phyloP scores from a whole-genome alignment of 2,113 vertebrate genomes.

The Syngnathus floridae region DNA sequence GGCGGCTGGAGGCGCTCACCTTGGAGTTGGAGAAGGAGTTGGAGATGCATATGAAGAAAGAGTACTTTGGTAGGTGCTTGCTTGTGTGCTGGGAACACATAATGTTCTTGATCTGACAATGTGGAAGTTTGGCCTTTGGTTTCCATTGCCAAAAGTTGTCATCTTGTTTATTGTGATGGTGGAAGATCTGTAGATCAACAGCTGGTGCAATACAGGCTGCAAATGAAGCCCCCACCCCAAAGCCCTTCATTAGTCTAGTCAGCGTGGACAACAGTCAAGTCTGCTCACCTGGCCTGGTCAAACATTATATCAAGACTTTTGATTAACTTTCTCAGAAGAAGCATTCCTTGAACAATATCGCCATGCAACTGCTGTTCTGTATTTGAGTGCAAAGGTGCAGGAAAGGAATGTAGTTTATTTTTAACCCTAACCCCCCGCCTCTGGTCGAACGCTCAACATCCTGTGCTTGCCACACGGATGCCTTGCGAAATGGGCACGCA shows the following conservation, averaged over 20 bases:
- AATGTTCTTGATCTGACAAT: not conserved
- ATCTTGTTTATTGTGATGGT: conserved; percentile 63
- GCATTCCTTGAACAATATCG: not conserved
- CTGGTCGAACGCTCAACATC: conserved; percentile 20
- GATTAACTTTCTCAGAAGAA: not conserved
- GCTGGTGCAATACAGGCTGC: conserved; percentile 53
- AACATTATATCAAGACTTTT: not conserved
- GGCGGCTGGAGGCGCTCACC: conserved; percentile 88
- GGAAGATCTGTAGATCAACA: conserved; percentile 68
- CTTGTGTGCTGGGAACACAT: not conserved
- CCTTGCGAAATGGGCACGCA: conserved; percentile 36
- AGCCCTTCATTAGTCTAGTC: conserved; percentile 68
- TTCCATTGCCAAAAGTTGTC: conserved; percentile 5
- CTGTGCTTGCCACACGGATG: conserved; percentile 25
- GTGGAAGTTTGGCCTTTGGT: not conserved
- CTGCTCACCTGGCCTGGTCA: conserved; percentile 71
- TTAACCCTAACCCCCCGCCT: conserved; percentile 2
- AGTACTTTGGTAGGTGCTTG: conserved; percentile 88
- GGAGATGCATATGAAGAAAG: conserved; percentile 93
- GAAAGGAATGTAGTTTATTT: conserved; percentile 24
- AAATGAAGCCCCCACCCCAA: conserved; percentile 41
- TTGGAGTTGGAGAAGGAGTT: conserved; percentile 93
- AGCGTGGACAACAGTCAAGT: conserved; percentile 56
- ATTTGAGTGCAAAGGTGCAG: not conserved
- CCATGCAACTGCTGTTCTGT: not conserved